These are phyloP conservation scores for Acrobasis suavella DNA, from an alignment of 2,888 invertebrate genomes.

Conservation along the genomic window DNA sequence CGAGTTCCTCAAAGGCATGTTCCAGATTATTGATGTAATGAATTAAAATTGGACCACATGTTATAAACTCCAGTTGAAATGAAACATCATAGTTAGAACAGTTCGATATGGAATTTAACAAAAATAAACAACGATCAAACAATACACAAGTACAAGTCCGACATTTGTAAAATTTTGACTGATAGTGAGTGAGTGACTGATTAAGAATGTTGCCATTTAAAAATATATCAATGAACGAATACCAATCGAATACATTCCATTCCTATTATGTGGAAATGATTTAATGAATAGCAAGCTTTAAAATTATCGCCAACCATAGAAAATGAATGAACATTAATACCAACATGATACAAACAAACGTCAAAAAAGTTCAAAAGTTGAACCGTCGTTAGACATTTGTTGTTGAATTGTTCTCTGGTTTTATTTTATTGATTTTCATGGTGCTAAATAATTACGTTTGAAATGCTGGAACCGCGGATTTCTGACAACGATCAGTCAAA, in stretches of 20 bases:
- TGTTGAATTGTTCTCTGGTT: slow-evolving; percentile 27
- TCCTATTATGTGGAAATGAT: too few species aligned
- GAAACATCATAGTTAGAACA: slow-evolving; percentile 6
- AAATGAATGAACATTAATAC: background rate
- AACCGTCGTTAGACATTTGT: slow-evolving; percentile 41
- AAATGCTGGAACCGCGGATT: slow-evolving; percentile 53
- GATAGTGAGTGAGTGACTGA: slow-evolving; percentile 34
- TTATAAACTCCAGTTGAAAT: background rate
- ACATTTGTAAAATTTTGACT: slow-evolving; percentile 67
- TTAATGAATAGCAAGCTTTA: background rate
- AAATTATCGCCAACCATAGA: background rate
- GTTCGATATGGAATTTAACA: slow-evolving; percentile 39
- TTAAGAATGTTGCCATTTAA: slow-evolving; percentile 14
- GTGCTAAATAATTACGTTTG: slow-evolving; percentile 24
- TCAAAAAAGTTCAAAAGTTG: slow-evolving; percentile 38
- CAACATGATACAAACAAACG: slow-evolving; percentile 5
- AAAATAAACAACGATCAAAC: slow-evolving; percentile 69
- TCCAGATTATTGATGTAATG: background rate
- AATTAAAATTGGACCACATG: background rate
- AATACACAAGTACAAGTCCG: slow-evolving; percentile 58
- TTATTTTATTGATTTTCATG: slow-evolving; percentile 17
- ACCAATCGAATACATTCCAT: too few species aligned
- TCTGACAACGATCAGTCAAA: slow-evolving; percentile 56
- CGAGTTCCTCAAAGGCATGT: slow-evolving; percentile 50
- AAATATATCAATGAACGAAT: background rate